These are phyloP conservation scores for Drosophila lutescens DNA, from an alignment of 2,888 invertebrate genomes.

Conservation along the genomic window DNA sequence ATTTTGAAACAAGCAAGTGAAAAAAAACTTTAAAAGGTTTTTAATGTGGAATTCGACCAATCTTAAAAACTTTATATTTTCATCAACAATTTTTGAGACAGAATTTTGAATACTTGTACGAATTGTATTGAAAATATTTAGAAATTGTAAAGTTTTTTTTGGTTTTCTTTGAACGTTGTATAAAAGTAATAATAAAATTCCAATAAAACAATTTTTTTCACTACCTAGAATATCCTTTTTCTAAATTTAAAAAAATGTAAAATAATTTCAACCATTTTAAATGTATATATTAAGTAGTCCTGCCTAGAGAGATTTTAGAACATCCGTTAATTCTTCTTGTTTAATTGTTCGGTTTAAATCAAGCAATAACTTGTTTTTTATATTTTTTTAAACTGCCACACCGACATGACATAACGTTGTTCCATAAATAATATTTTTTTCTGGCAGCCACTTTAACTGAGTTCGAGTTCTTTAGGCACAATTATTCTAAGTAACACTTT, in stretches of 20 bases:
- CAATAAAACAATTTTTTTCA: no score
- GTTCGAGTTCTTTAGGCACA: slow-evolving; percentile 20
- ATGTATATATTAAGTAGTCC: neutral
- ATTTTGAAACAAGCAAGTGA: neutral
- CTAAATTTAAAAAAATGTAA: neutral
- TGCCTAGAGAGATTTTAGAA: neutral
- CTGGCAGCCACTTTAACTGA: slow-evolving; percentile 19
- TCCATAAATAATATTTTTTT: neutral
- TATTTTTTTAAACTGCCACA: slow-evolving; percentile 10
- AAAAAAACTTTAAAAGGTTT: neutral
- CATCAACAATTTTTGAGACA: neutral
- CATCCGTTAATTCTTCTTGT: neutral
- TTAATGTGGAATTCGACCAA: neutral
- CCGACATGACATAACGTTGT: neutral
- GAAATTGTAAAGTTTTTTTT: no score
- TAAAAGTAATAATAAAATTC: no score
- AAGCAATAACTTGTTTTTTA: neutral
- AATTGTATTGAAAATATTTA: neutral
- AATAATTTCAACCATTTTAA: neutral
- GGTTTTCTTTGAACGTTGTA: neutral
- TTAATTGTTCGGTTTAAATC: neutral
- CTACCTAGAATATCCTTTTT: neutral
- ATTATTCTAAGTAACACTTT: slow-evolving; percentile 30
- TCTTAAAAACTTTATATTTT: neutral
- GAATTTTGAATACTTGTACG: neutral